Evolutionary conservation across 2,113 vertebrate species (phyloP).

Genomic region (Pagrus major): DNA sequence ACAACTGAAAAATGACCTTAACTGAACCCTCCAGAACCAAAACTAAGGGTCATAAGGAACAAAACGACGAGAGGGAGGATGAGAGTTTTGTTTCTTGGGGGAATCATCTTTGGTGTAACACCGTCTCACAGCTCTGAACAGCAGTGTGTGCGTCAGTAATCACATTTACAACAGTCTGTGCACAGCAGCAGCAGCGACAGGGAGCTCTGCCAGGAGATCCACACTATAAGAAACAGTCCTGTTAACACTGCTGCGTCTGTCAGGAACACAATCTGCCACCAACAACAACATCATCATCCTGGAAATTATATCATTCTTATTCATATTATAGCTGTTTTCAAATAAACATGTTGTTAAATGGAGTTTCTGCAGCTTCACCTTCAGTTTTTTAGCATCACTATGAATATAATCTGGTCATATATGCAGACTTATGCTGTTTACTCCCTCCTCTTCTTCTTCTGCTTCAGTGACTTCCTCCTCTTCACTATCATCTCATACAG

Average conservation of each 20-base stretch:
- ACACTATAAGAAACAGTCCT: not conserved
- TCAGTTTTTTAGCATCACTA: slow-evolving; percentile 12
- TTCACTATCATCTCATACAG: slow-evolving; percentile 98
- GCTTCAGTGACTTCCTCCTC: slow-evolving; percentile 93
- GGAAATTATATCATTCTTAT: not conserved
- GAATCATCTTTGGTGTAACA: too few species aligned
- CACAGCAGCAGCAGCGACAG: slow-evolving; percentile 19
- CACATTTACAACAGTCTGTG: slow-evolving; percentile 40
- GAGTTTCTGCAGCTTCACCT: not conserved
- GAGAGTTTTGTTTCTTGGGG: too few species aligned
- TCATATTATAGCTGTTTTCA: not conserved
- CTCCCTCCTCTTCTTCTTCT: slow-evolving; percentile 85
- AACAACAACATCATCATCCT: too few species aligned
- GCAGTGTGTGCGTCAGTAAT: slow-evolving; percentile 17
- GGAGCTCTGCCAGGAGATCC: slow-evolving; percentile 17
- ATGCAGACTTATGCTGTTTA: slow-evolving; percentile 18
- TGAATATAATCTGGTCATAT: slow-evolving; percentile 11
- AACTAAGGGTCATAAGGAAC: too few species aligned
- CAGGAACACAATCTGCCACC: not conserved
- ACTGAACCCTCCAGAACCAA: too few species aligned
- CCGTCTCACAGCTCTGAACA: not conserved
- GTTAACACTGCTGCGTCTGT: not conserved
- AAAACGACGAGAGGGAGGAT: too few species aligned
- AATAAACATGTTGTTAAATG: slow-evolving; percentile 1
- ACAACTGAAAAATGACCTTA: too few species aligned